A percentile compares a stretch with the other conserved stretches of the same genome.
Conservation (phyloP, 2,113 vertebrate genomes). For the Irena cyanogastra region DNA sequence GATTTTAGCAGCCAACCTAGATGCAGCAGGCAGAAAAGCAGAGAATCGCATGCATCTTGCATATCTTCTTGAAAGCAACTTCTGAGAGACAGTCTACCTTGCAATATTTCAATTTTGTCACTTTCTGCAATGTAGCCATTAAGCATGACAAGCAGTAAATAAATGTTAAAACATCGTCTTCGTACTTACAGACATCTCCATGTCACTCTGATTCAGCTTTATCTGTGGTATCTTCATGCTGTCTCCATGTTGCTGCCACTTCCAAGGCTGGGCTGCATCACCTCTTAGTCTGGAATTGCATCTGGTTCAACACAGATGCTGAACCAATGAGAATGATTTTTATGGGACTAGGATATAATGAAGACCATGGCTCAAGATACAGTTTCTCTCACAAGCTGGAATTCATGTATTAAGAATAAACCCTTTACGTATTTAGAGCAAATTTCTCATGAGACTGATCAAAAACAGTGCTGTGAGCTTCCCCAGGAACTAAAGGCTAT, state of each 20-base stretch:
- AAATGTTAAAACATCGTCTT: neutral
- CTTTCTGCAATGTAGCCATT: neutral
- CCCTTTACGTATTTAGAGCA: neutral
- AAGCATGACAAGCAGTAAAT: neutral
- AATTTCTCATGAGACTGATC: neutral
- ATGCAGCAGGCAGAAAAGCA: neutral
- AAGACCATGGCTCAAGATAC: neutral
- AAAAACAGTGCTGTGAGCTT: constrained; percentile 2
- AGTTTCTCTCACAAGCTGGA: neutral
- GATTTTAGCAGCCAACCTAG: neutral
- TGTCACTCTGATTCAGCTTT: neutral
- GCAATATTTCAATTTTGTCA: neutral
- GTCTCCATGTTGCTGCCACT: neutral
- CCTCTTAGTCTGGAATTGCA: neutral
- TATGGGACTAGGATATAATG: neutral
- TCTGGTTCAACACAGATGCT: neutral
- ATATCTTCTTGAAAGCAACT: neutral
- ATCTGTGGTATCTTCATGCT: fast-evolving
- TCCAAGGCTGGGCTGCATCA: neutral
- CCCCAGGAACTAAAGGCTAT: constrained; percentile 4
- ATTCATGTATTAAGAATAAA: neutral
- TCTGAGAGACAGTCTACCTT: neutral
- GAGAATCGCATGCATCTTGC: neutral
- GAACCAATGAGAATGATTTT: neutral
- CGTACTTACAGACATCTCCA: neutral